Base-by-base conservation (phyloP, 2,888 invertebrate genomes). In the Brenthis daphne region DNA sequence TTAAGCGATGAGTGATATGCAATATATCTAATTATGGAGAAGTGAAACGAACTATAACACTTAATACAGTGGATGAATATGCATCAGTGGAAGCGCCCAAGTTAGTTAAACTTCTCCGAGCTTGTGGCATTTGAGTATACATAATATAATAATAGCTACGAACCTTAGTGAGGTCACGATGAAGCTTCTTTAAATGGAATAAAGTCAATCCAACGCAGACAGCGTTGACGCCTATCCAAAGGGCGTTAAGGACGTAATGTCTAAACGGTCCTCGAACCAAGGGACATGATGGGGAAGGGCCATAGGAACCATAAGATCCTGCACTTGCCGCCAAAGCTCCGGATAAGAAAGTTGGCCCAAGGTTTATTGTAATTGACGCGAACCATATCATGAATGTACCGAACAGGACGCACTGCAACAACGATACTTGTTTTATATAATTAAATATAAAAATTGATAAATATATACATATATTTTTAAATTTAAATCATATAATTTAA, bases 331-430 rank as follows among this genome's bases (percentile, higher is more conserved):
- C 97, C 74, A 97, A 88, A 56, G 97, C 97, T 63, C 97, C 97
- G 82, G 95, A 96, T 80, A 97, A 93, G 89, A 97, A 97, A 50
- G 97, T 97, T 47, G 97, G 97, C 37, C 98, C 98, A 77, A 98
- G 94, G 91, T 98, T 97, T 85, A 98, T 96, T 64, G 97, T 97
- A 83, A 98, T 96, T 75, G 96, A 96, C 65, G 97, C 97, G 90
- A 98, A 98, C 98, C 98, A 98, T 83, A 98, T 97, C 96, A 98
- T 98, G 88, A 97, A 97, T 65, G 97, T 95, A 73, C 98, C 98
- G 88, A 98, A 98, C 61, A 97, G 94, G 73, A 98, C 97, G 88
- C 98, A 98, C 94, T 97, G 96, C 24, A 91, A 81, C 88, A 88
- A 80, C 8, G 11, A 61, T 24, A 55, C 6, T 33, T n/a, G 8